Base-by-base conservation (phyloP, 2,888 invertebrate species). In the Hipparchia sbordonii region DNA sequence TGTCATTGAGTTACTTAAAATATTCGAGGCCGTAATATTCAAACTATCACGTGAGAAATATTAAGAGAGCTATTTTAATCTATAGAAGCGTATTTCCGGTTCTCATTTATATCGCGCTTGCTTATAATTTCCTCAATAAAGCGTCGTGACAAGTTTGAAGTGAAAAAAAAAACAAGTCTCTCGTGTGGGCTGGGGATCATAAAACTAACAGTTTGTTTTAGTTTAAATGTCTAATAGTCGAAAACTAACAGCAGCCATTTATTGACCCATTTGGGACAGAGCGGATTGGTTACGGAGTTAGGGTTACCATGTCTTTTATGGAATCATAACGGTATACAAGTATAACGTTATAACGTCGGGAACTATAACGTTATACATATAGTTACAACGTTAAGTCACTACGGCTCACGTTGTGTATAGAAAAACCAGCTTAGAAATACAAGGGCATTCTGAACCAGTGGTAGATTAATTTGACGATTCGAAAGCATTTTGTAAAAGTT, bases 181-280 rank as follows among this genome's bases (percentile, higher is more conserved):
- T 71, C 62, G 67, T 71, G 73, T 71, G 73, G 73, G 71, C 71
- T 71, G 57, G 48, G 67, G 45, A 63, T 67, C 73, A 73, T 73
- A 73, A 73, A 73, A 73, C 73, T 63, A 71, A 73, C 73, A 72
- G 67, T 63, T 75, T 73, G 74, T 75, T 68, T 74, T 23, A 57
- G 57, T 57, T 57, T 70, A 74, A 77, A 76, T 74, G 71, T 74
- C 77, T 76, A 71, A 74, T 75, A 76, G 73, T 75, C 65, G 84
- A 85, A 84, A 88, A 87, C 86, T 81, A 85, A 86, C 86, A 87
- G 78, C 80, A 79, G 76, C 80, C 81, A 85, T 86, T 73, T 75
- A 73, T 74, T 74, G 75, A 79, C 74, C 70, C 71, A 74, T 75
- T 72, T 67, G 74, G 67, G 68, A 70, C 74, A 72, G 67, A 65